Conservation (phyloP, 2,888 invertebrate species). For the Ochropacha duplaris region DNA sequence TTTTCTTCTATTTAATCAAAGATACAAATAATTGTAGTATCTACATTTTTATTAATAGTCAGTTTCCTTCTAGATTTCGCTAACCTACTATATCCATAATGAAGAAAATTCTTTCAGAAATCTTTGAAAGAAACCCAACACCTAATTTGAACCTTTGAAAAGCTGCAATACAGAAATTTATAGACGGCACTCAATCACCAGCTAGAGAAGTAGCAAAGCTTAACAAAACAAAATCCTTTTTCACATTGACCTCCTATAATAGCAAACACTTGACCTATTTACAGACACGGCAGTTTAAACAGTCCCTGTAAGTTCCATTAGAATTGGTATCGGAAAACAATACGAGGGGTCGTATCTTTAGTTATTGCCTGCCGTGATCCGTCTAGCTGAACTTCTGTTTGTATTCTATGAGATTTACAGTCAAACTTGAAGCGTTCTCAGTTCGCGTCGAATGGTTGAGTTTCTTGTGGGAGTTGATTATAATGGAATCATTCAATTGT, state of each 20-base stretch:
- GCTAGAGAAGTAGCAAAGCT: background rate
- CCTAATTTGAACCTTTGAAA: too few relatives aligned
- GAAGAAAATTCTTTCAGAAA: too few relatives aligned
- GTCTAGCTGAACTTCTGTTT: background rate
- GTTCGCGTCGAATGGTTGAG: background rate
- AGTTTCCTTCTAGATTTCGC: too few relatives aligned
- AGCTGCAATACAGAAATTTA: too few relatives aligned
- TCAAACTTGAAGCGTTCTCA: background rate
- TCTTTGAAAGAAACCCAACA: too few relatives aligned
- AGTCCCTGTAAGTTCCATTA: constrained; percentile 13
- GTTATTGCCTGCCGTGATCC: constrained; percentile 18
- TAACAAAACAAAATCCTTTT: background rate
- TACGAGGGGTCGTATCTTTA: constrained; percentile 22
- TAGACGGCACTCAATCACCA: background rate
- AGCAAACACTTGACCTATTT: constrained; percentile 1
- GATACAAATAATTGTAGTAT: too few relatives aligned
- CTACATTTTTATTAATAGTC: too few relatives aligned
- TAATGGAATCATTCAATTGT: background rate
- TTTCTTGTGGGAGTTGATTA: background rate
- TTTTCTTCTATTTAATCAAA: too few relatives aligned
- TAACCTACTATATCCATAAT: too few relatives aligned
- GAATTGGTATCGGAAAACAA: constrained; percentile 33
- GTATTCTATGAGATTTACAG: background rate
- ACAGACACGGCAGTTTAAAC: constrained; percentile 3
- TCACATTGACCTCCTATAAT: background rate